Evolutionary conservation across 2,888 invertebrate species (phyloP).

Genomic region (Elaeidobius kamerunicus): DNA sequence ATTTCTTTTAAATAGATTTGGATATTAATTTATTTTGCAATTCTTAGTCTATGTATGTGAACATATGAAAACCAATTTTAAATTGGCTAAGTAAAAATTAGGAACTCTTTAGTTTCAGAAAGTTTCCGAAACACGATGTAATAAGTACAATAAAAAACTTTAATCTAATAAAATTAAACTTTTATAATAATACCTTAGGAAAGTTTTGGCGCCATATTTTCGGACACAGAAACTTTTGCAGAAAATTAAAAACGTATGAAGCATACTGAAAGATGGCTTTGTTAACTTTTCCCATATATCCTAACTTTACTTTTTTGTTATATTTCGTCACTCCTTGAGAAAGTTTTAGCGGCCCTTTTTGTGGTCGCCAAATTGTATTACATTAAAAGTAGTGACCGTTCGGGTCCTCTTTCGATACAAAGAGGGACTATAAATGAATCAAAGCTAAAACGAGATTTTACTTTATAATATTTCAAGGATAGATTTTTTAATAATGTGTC

Average conservation of each 20-base stretch:
- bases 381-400: too few species aligned
- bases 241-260: conserved; percentile 27
- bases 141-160: conserved; percentile 17
- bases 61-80: too few species aligned
- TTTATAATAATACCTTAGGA: conserved; percentile 21
- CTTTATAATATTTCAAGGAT: too few species aligned
- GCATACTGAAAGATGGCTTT: conserved; percentile 23
- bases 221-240: conserved; percentile 18
- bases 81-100: too few species aligned
- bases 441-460: too few species aligned
- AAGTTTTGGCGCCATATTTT: conserved; percentile 17
- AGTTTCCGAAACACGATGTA: conserved; percentile 11
- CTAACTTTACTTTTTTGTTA: neutral
- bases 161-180: conserved; percentile 26
- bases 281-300: conserved; percentile 21
- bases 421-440: too few species aligned
- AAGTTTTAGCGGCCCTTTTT: neutral
- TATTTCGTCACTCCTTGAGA: neutral
- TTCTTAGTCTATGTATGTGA: too few species aligned
- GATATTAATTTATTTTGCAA: too few species aligned
- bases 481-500: too few species aligned
- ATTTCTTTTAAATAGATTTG: too few species aligned
- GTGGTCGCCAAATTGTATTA: neutral
- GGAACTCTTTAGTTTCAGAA: too few species aligned
- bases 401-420: too few species aligned